Conservation (phyloP, 2,797 vertebrate genomes). For the Aeoliscus strigatus region DNA sequence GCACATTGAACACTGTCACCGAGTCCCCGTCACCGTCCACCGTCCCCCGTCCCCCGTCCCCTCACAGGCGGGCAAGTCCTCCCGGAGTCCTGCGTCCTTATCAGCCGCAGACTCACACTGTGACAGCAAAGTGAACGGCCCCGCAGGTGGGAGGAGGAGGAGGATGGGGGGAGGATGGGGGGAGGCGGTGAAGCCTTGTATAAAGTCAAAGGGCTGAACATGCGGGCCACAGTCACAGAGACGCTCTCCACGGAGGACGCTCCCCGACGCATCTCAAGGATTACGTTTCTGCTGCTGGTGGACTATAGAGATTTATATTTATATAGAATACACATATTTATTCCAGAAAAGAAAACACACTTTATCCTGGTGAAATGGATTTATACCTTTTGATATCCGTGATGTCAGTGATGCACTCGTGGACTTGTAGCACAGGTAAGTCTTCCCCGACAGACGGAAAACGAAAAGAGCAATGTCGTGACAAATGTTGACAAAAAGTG, state of each 20-base stretch:
- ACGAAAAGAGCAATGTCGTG: neutral
- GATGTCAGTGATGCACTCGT: constrained; percentile 70
- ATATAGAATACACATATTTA: too few species aligned
- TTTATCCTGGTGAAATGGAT: constrained; percentile 73
- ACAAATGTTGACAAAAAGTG: neutral
- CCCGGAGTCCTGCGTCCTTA: constrained; percentile 78
- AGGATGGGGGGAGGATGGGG: constrained; percentile 36
- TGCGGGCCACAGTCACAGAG: constrained; percentile 49
- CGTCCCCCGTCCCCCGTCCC: constrained; percentile 69
- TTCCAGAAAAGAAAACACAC: constrained; percentile 21
- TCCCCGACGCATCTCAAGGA: constrained; percentile 12
- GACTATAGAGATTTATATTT: too few species aligned
- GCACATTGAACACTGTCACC: neutral
- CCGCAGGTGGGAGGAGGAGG: constrained; percentile 42
- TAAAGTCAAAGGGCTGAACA: constrained; percentile 70
- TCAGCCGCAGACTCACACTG: constrained; percentile 79
- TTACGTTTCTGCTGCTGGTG: constrained; percentile 14
- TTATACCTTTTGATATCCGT: constrained; percentile 75
- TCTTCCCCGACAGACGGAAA: neutral
- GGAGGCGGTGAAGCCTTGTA: constrained; percentile 68
- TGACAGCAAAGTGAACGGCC: constrained; percentile 74
- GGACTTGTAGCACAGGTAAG: constrained; percentile 66
- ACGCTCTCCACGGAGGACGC: constrained; percentile 32
- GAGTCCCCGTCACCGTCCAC: constrained; percentile 19
- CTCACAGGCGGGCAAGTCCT: constrained; percentile 63